phyloP scores from a whole-genome alignment of 2,888 invertebrate genomes.

The Meteorus cinctellus region DNA sequence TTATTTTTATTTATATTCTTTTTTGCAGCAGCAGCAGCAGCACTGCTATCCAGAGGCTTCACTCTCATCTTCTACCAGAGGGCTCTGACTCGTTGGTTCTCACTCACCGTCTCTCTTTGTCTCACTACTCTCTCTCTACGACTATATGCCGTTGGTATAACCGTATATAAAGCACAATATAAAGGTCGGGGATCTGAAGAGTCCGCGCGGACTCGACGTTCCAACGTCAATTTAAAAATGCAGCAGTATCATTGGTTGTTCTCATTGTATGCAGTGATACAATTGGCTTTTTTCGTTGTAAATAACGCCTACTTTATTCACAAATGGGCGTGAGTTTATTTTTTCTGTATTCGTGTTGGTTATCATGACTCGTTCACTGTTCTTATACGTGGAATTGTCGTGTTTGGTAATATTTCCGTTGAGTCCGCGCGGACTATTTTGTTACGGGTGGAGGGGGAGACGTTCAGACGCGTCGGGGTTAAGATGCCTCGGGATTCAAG shows the following conservation, averaged over 20 bases:
- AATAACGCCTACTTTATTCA: slow-evolving; percentile 64
- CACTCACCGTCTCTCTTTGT: background rate
- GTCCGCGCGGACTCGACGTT: slow-evolving; percentile 69
- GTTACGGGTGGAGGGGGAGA: slow-evolving; percentile 14
- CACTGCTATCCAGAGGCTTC: slow-evolving; percentile 51
- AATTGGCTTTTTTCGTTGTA: slow-evolving; percentile 66
- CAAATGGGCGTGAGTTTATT: slow-evolving; percentile 62
- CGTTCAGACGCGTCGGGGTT: slow-evolving; percentile 61
- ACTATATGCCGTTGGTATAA: slow-evolving; percentile 47
- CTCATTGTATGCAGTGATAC: slow-evolving; percentile 35
- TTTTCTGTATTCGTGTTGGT: slow-evolving; percentile 63
- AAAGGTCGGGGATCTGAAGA: slow-evolving; percentile 58
- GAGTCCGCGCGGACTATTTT: slow-evolving; percentile 65
- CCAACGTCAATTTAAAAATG: slow-evolving; percentile 52
- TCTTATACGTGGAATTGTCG: slow-evolving; percentile 58
- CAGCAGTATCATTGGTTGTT: slow-evolving; percentile 46
- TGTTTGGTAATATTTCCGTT: background rate
- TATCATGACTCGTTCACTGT: slow-evolving; percentile 38
- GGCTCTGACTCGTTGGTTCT: slow-evolving; percentile 12
- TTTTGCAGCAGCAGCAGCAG: slow-evolving; percentile 29
- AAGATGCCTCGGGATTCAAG: slow-evolving; percentile 74
- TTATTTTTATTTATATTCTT: slow-evolving; percentile 47
- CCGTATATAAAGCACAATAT: slow-evolving; percentile 58
- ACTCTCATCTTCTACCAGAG: slow-evolving; percentile 33
- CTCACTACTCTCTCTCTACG: slow-evolving; percentile 42